Evolutionary conservation across 2,888 invertebrate genomes (phyloP).

Genomic region (Philonicus albiceps): DNA sequence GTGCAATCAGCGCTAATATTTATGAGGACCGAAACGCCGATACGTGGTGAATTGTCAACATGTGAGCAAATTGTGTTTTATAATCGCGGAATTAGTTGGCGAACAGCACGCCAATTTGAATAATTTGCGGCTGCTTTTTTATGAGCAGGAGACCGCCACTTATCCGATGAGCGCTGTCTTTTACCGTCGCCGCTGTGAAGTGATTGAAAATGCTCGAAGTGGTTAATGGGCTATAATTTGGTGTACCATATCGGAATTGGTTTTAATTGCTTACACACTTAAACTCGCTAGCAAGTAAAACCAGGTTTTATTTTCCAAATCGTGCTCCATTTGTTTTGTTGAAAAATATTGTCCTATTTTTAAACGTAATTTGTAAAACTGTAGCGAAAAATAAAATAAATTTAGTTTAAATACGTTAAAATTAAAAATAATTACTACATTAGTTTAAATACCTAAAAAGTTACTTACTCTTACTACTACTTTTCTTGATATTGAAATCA

Average conservation of each 20-base stretch:
- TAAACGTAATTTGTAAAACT: not conserved
- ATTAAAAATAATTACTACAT: too few species aligned
- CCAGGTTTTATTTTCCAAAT: not conserved
- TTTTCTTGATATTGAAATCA: too few species aligned
- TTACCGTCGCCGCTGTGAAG: not conserved
- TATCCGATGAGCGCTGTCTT: not conserved
- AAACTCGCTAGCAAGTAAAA: not conserved
- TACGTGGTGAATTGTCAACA: conserved; percentile 13
- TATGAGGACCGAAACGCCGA: not conserved
- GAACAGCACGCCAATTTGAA: not conserved
- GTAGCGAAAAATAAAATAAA: too few species aligned
- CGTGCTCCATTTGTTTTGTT: not conserved
- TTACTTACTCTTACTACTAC: too few species aligned
- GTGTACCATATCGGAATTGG: not conserved
- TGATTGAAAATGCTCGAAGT: not conserved
- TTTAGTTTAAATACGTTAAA: too few species aligned
- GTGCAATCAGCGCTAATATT: not conserved
- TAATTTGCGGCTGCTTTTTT: not conserved
- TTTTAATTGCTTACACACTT: not conserved
- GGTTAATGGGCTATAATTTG: not conserved
- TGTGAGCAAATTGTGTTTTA: conserved; percentile 19
- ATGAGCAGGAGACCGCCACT: not conserved
- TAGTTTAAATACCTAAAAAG: too few species aligned
- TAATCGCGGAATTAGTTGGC: not conserved
- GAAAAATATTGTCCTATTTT: not conserved